Base-by-base conservation (phyloP, 2,113 vertebrate genomes). In the Pampusana beccarii region DNA sequence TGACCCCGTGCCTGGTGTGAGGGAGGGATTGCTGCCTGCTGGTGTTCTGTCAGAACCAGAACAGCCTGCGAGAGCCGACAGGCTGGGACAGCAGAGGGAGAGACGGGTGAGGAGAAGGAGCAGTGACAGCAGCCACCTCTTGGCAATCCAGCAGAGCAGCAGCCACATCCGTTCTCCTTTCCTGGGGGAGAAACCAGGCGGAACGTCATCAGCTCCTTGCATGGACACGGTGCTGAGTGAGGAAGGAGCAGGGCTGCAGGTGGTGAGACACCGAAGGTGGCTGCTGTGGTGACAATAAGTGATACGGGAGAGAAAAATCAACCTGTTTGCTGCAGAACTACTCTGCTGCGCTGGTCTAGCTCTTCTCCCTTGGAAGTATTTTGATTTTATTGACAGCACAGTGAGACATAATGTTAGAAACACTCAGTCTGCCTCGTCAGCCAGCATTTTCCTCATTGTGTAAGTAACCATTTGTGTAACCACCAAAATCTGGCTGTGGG, bases 311-410 rank as follows among this genome's bases (percentile, higher is more conserved):
- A 53, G 48, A 53, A 64, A 61, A 86, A 54, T 7, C 64, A 78
- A 31, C 79, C 71, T 70, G 44, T 69, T 51, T 86, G 82, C 71
- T 75, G 74, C 53, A 88, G 71, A 75, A 2, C 72, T 57, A 34
- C 88, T 80, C 46, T 51, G 66, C 70, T 90, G 70, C 19, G 3
- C 61, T 18, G 74, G 44, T 56, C 29, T 15, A 34, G 34, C 61
- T 69, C 70, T 79, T 42, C 44, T 89, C 13, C 53, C 34, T 53
- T 38, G 67, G 48, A 79, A 88, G 16, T 4, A 15, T 53, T 88
- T 80, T 71, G 81, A 57, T 90, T 92, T 93, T 61, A 90, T 60
- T 73, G 88, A 51, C 53, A 90, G 44, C 78, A 75, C 38, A 42
- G 61, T 31, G 44, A 84, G 73, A 56, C 42, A 18, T 3, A 67